Evolutionary conservation across 2,113 vertebrate genomes (phyloP).

Genomic region (Cranoglanis bouderius): DNA sequence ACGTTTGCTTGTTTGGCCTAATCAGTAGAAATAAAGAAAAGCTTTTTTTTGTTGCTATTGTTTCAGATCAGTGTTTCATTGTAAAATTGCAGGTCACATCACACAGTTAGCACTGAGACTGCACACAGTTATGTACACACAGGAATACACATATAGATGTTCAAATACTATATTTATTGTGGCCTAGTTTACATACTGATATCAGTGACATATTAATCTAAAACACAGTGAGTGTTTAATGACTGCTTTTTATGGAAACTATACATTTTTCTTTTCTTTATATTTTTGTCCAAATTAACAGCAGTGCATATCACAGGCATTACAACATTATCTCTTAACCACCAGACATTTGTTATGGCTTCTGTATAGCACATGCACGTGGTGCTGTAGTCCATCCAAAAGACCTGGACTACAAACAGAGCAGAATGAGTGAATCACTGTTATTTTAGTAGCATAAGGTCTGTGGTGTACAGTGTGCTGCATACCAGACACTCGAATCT

Average conservation of each 20-base stretch:
- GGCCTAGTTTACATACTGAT: slow-evolving; percentile 6
- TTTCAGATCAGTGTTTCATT: not conserved
- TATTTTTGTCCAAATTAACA: not conserved
- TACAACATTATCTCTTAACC: not conserved
- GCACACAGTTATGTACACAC: not conserved
- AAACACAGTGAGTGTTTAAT: not conserved
- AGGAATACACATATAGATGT: not conserved
- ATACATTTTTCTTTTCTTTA: not conserved
- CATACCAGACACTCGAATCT: not conserved
- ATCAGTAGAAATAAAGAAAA: not conserved
- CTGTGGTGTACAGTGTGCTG: not conserved
- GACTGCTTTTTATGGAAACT: not conserved
- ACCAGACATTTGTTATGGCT: not conserved
- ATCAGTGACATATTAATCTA: not conserved
- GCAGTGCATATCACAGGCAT: slow-evolving; percentile 2
- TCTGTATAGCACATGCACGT: not conserved
- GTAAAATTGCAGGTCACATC: not conserved
- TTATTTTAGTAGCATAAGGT: not conserved
- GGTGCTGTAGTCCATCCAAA: not conserved
- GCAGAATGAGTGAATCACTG: not conserved
- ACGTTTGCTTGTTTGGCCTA: not conserved
- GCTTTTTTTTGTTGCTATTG: too few relatives aligned
- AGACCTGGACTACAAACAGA: not conserved
- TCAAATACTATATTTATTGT: slow-evolving; percentile 25
- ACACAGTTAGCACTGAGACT: not conserved